Conservation (phyloP, 2,888 invertebrate species). For the Drosophila siamana region DNA sequence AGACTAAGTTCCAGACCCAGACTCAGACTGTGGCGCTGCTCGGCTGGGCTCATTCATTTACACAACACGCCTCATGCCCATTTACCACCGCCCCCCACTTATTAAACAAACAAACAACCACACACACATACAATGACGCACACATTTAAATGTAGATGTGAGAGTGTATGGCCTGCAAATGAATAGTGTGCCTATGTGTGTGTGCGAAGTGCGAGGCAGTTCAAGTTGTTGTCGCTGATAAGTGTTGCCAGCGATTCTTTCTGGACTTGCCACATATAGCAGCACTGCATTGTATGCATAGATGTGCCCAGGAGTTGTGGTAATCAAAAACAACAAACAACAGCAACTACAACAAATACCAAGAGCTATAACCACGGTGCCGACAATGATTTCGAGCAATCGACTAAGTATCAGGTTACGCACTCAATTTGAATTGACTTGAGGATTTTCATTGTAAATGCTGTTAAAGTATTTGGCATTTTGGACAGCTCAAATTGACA, state of each 20-base stretch:
- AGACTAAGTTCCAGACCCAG: conserved; percentile 39
- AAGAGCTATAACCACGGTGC: conserved; percentile 19
- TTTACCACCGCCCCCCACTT: conserved; percentile 64
- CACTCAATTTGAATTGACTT: conserved; percentile 26
- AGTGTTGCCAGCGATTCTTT: conserved; percentile 19
- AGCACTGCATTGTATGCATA: not conserved
- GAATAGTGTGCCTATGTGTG: conserved; percentile 61
- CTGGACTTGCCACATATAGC: conserved; percentile 11
- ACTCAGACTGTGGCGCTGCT: conserved; percentile 40
- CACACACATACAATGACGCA: conserved; percentile 35
- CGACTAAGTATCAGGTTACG: conserved; percentile 8
- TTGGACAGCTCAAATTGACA: not conserved
- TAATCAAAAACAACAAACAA: conserved; percentile 18
- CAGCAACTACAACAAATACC: too few species aligned
- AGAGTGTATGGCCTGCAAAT: conserved; percentile 68
- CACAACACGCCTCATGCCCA: conserved; percentile 62
- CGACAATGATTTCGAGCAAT: conserved; percentile 20
- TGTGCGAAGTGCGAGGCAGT: conserved; percentile 41
- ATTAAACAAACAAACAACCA: conserved; percentile 58
- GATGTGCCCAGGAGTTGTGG: conserved; percentile 2
- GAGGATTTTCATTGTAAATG: not conserved
- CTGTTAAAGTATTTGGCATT: not conserved
- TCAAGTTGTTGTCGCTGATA: conserved; percentile 53
- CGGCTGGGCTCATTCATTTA: conserved; percentile 77
- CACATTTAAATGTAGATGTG: conserved; percentile 14